Evolutionary conservation across 2,888 invertebrate genomes (phyloP).

Genomic region (Leucoptera coffeella): DNA sequence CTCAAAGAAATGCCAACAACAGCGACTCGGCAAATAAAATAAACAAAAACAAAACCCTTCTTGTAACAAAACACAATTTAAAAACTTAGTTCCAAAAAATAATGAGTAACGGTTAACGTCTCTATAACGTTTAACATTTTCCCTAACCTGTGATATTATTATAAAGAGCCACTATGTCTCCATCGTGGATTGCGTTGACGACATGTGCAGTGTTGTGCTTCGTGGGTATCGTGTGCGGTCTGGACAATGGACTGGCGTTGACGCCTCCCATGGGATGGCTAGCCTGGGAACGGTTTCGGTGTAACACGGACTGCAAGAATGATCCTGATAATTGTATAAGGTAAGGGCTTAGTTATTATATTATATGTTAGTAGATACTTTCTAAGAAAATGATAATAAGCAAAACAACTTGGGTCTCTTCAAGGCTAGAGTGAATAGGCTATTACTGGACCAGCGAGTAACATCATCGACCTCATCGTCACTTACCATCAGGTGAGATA

Average conservation of each 20-base stretch:
- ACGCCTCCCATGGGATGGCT: slow-evolving; percentile 90
- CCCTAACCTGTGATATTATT: slow-evolving; percentile 11
- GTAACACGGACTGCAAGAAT: slow-evolving; percentile 82
- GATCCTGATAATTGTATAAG: slow-evolving; percentile 87
- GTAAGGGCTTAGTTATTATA: slow-evolving; percentile 34
- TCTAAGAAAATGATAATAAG: neutral
- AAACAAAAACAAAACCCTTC: too few relatives aligned
- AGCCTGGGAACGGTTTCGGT: slow-evolving; percentile 81
- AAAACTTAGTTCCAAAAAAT: too few relatives aligned
- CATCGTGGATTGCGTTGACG: slow-evolving; percentile 22
- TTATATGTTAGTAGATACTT: neutral
- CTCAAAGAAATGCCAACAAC: too few relatives aligned
- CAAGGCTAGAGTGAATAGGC: too few relatives aligned
- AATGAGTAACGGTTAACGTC: too few relatives aligned
- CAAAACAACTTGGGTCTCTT: too few relatives aligned
- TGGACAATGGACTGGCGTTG: slow-evolving; percentile 76
- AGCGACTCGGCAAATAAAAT: too few relatives aligned
- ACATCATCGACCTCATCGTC: too few relatives aligned
- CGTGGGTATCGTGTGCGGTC: slow-evolving; percentile 26
- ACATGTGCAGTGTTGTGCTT: slow-evolving; percentile 27
- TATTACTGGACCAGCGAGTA: too few relatives aligned
- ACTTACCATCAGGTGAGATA: too few relatives aligned
- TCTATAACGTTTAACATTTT: slow-evolving; percentile 10
- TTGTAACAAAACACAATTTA: too few relatives aligned
- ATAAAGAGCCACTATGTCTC: too few relatives aligned